Percentiles rank a stretch among this genome's conserved stretches.
phyloP scores from a whole-genome alignment of 64 coral and sea anemone species.

The Actinia tenebrosa region DNA sequence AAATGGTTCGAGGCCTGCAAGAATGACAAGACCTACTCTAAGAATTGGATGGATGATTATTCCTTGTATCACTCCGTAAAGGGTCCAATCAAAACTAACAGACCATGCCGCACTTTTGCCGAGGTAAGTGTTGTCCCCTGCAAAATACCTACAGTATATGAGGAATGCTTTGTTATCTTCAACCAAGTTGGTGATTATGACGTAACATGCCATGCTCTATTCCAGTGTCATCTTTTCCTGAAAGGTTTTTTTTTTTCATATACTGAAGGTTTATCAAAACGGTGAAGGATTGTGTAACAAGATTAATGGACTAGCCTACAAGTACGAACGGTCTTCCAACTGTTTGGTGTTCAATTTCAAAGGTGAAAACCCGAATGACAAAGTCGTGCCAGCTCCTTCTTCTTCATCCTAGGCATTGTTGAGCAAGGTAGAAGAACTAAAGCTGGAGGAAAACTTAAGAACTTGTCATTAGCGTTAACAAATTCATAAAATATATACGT shows the following conservation, averaged over 20 bases:
- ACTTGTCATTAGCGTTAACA: no score
- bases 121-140: not conserved
- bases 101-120: not conserved
- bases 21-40: slow-evolving; percentile 50
- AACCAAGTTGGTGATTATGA: no score
- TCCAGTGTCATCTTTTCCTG: not conserved
- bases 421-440: no score
- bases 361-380: slow-evolving; percentile 59
- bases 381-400: slow-evolving; percentile 4
- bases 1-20: slow-evolving; percentile 62
- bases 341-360: slow-evolving; percentile 78
- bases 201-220: not conserved
- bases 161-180: not conserved
- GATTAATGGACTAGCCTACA: slow-evolving; percentile 61
- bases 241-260: not conserved
- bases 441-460: no score
- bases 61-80: not conserved
- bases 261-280: slow-evolving; percentile 54
- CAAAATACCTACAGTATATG: not conserved
- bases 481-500: no score
- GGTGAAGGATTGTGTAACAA: slow-evolving; percentile 70
- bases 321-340: slow-evolving; percentile 62
- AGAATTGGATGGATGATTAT: slow-evolving; percentile 12
- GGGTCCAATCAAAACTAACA: not conserved
- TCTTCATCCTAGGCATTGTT: no score